Conservation (phyloP, 2,113 vertebrate genomes). For the Egretta garzetta region DNA sequence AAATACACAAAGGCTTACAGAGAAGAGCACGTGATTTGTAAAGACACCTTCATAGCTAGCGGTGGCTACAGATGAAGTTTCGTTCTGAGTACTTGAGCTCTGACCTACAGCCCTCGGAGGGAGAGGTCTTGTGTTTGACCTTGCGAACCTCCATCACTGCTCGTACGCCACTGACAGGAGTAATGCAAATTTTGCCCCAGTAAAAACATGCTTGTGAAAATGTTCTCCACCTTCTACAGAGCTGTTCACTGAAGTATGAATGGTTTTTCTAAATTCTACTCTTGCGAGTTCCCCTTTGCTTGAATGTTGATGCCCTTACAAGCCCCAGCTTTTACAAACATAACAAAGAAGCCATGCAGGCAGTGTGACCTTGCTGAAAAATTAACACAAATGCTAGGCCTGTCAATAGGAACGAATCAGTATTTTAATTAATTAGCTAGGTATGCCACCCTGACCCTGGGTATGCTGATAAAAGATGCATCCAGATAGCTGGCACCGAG, state of each 20-base stretch:
- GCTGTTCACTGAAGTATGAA: not conserved
- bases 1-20: not conserved
- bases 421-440: slow-evolving; percentile 3
- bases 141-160: not conserved
- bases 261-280: not conserved
- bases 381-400: not conserved
- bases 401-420: not conserved
- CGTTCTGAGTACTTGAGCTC: not conserved
- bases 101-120: not conserved
- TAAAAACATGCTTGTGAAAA: not conserved
- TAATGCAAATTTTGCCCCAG: not conserved
- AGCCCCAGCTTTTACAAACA: not conserved
- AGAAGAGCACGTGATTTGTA: not conserved
- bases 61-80: not conserved
- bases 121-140: not conserved
- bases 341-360: not conserved
- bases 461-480: not conserved
- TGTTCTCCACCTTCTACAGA: not conserved
- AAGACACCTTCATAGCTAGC: not conserved
- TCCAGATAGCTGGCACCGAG: not conserved
- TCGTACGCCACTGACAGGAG: not conserved
- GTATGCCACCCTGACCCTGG: not conserved
- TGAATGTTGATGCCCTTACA: not conserved
- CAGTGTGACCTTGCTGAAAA: not conserved
- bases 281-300: not conserved